Evolutionary conservation across 2,888 invertebrate genomes (phyloP), one percentile per base, ranked within the genome.

Genomic region (Trichopria drosophilae): DNA sequence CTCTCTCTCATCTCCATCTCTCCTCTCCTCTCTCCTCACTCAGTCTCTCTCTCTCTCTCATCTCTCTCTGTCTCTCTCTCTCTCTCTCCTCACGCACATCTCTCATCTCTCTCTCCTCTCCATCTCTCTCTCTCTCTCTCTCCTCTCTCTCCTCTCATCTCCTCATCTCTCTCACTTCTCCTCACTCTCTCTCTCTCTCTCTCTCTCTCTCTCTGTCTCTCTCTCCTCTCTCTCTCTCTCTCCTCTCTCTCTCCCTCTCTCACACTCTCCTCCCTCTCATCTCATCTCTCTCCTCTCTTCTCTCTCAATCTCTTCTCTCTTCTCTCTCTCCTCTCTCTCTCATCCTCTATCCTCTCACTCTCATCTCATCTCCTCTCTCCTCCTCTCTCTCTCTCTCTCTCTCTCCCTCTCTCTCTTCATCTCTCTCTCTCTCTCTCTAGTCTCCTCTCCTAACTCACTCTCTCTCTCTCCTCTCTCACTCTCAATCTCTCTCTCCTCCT

Each of bases 361-460:
- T 15, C 31, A 29, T 29, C 41, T 13, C 32, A 22, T 24, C 29
- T 41, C 32, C 23, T 18, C 13, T 15, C 7, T 24, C 20, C 18
- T 20, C 36, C 10, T 19, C 20, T 4, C 6, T 15, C 4, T 22
- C 18, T 24, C 19, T 18, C 41, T 13, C 13, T 22, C 15, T 16
- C 13, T 18, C 28, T 19, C 16, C 28, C 41, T 41, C 41, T 12
- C 41, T 19, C 16, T 35, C 35, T 72, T 74, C 71, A 77, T 78
- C 74, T 76, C 78, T 68, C 78, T 80, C 76, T 13, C 26, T 43
- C n/a, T 13, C 26, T 22, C 10, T 3, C 19, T 24, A 6, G 19
- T 4, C 31, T 6, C 22, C 28, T 24, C 47, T 32, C 48, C 26
- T 40, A 19, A 44, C 23, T 40, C 35, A 26, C 10, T 43, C 5